Evolutionary conservation across 2,888 invertebrate species (phyloP).

Genomic region (Operophtera brumata): DNA sequence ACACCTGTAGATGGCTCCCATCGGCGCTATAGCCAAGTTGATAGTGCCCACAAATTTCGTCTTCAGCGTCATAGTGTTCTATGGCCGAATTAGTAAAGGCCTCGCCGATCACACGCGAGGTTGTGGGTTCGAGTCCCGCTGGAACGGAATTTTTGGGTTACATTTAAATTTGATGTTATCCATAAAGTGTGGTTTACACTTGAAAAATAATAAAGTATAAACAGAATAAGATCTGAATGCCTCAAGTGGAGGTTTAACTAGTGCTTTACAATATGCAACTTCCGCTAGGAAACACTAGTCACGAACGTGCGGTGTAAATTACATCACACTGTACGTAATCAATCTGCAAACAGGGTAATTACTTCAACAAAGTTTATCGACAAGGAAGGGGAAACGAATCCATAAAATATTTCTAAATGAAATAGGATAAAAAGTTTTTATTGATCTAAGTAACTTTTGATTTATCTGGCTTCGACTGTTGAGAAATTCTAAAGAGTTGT

Average conservation of each 20-base stretch:
- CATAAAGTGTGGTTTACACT: no score
- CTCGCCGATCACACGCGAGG: no score
- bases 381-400: background rate
- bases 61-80: no score
- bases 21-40: no score
- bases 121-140: no score
- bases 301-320: slow-evolving; percentile 18
- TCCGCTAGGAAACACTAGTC: slow-evolving; percentile 23
- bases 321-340: slow-evolving; percentile 12
- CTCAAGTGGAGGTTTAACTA: slow-evolving; percentile 1
- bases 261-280: slow-evolving; percentile 17
- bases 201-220: no score
- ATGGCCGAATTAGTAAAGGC: no score
- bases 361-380: slow-evolving; percentile 7
- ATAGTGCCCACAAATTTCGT: no score
- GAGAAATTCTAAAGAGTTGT: background rate
- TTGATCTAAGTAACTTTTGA: background rate
- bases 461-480: background rate
- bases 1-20: no score
- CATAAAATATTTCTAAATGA: background rate
- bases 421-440: slow-evolving; percentile 1
- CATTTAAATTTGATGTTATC: no score
- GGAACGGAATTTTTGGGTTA: no score
- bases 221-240: background rate
- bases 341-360: slow-evolving; percentile 6